phyloP scores from a whole-genome alignment of 2,113 vertebrate genomes.

The Cyprinus carpio region DNA sequence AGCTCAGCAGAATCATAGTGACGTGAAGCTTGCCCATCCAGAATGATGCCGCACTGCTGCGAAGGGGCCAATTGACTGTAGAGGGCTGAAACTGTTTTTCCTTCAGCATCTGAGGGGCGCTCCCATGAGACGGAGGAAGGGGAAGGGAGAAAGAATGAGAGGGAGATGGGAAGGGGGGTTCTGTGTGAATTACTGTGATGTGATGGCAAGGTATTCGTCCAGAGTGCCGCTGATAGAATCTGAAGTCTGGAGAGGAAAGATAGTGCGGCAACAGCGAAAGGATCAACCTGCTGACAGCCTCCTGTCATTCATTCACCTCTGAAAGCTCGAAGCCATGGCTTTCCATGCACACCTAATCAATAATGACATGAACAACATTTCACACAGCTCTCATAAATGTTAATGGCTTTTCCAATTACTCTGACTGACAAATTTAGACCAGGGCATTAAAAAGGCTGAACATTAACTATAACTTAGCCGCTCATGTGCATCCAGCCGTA shows the following conservation, averaged over 20 bases:
- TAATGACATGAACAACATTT: slow-evolving; percentile 56
- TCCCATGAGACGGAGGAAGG: slow-evolving; percentile 13
- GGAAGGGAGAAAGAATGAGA: background rate
- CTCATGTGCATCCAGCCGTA: slow-evolving; percentile 47
- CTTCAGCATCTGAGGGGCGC: slow-evolving; percentile 49
- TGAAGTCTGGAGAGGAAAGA: slow-evolving; percentile 62
- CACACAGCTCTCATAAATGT: slow-evolving; percentile 38
- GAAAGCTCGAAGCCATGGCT: slow-evolving; percentile 17
- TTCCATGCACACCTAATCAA: slow-evolving; percentile 58
- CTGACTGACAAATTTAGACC: slow-evolving; percentile 34
- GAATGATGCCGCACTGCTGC: slow-evolving; percentile 40
- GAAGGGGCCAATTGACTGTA: slow-evolving; percentile 18
- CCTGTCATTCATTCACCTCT: slow-evolving; percentile 47
- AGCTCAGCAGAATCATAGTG: slow-evolving; percentile 39
- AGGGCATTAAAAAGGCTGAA: slow-evolving; percentile 46
- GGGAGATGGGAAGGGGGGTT: no score
- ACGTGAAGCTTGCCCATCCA: slow-evolving; percentile 40
- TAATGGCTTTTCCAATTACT: slow-evolving; percentile 54
- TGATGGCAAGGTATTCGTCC: slow-evolving; percentile 9
- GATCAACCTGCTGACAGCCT: slow-evolving; percentile 44
- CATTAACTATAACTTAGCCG: slow-evolving; percentile 42
- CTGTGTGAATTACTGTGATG: slow-evolving; percentile 1
- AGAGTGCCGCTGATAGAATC: slow-evolving; percentile 15
- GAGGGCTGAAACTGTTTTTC: slow-evolving; percentile 27
- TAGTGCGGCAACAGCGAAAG: slow-evolving; percentile 47